Conservation (phyloP, 2,888 invertebrate genomes). For the Campopleginae sp. region DNA sequence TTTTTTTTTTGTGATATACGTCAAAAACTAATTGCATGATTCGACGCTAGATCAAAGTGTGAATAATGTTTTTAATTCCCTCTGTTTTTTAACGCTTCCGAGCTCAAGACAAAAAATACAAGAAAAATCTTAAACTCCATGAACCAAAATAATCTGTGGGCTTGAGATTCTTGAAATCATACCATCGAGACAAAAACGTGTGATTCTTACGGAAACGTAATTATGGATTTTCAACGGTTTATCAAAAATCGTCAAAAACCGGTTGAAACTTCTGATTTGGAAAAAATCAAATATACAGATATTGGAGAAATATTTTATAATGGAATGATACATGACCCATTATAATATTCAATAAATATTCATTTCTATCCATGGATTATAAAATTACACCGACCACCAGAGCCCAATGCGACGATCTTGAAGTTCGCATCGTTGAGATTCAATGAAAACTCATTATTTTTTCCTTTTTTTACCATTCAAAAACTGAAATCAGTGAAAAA, state of each 20-base stretch:
- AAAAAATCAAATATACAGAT: background rate
- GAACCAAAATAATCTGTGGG: background rate
- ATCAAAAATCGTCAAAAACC: constrained; percentile 12
- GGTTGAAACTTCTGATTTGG: background rate
- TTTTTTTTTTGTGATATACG: constrained; percentile 40
- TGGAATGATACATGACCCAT: constrained; percentile 8
- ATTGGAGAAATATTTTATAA: constrained; percentile 2
- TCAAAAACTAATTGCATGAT: constrained; percentile 14
- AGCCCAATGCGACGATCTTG: constrained; percentile 46
- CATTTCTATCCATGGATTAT: constrained; percentile 55
- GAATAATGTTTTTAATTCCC: constrained; percentile 1
- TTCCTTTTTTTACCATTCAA: no score
- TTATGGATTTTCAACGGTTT: constrained; percentile 8
- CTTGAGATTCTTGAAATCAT: background rate
- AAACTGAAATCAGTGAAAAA: no score
- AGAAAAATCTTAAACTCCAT: constrained; percentile 1
- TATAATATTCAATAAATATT: constrained; percentile 59
- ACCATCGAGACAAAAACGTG: background rate
- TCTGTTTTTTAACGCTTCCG: background rate
- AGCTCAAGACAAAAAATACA: background rate
- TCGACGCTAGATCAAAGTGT: background rate
- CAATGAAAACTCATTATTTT: no score
- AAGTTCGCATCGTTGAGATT: no score
- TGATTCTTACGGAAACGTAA: no score
- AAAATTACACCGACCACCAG: constrained; percentile 37